A percentile compares a stretch with the other conserved stretches of the same genome.
Evolutionary conservation across 2,113 vertebrate genomes (phyloP).

Genomic region (Mobula hypostoma): DNA sequence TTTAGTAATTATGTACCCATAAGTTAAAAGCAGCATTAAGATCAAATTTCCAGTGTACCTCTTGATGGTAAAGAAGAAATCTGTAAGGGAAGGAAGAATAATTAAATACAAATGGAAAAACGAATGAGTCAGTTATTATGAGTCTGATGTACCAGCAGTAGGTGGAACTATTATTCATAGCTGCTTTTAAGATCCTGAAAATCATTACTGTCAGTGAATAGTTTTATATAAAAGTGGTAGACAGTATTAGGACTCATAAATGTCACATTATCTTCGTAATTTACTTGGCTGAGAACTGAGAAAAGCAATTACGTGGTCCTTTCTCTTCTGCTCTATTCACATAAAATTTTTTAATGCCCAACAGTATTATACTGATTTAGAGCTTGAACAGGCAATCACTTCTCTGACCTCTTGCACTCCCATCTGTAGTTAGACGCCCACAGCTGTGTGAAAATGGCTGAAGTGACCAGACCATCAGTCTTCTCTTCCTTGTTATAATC

Average conservation of each 20-base stretch:
- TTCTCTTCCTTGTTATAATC: background rate
- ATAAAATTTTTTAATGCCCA: background rate
- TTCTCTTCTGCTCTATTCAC: background rate
- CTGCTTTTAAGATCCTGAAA: slow-evolving; percentile 7
- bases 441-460: background rate
- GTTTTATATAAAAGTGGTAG: background rate
- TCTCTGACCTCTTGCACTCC: background rate
- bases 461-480: background rate
- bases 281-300: background rate
- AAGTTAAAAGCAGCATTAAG: background rate
- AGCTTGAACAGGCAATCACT: background rate
- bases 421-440: background rate
- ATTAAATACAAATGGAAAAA: slow-evolving; percentile 27
- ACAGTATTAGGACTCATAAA: background rate
- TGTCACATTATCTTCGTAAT: background rate
- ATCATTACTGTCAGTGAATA: background rate
- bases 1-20: background rate
- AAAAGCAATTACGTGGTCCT: background rate
- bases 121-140: slow-evolving; percentile 16
- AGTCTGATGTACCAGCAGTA: background rate
- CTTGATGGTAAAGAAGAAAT: background rate
- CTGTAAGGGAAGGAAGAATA: background rate
- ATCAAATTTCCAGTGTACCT: background rate
- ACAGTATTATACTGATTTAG: background rate
- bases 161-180: slow-evolving; percentile 22